These are phyloP conservation scores for Cheilosia grossa DNA, from an alignment of 2,888 invertebrate genomes.

Conservation along the genomic window DNA sequence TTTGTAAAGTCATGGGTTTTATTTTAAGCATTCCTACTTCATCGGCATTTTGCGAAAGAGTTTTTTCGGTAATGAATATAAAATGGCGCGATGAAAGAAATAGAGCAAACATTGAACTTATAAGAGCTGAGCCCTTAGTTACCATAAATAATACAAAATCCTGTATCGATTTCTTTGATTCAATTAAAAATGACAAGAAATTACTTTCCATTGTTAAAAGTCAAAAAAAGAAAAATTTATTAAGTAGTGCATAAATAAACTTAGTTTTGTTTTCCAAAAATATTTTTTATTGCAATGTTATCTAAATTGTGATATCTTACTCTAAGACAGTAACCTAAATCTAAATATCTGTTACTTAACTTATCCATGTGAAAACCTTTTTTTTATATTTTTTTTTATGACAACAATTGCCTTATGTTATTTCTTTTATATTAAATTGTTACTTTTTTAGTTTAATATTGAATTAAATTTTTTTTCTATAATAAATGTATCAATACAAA, in stretches of 20 bases:
- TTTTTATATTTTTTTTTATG: too few species aligned
- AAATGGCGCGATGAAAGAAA: conserved; percentile 12
- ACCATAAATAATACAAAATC: conserved; percentile 15
- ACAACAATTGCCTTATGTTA: too few species aligned
- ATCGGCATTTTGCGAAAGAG: conserved; percentile 9
- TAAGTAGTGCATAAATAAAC: too few species aligned
- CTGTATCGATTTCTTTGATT: conserved; percentile 22
- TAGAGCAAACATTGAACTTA: conserved; percentile 18
- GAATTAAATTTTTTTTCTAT: too few species aligned
- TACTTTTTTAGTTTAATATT: too few species aligned
- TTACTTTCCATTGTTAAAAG: conserved; percentile 18
- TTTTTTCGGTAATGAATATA: background rate
- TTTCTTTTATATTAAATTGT: too few species aligned
- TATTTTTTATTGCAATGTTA: background rate
- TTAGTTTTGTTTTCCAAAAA: too few species aligned
- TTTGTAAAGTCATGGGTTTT: too few species aligned
- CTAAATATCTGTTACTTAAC: background rate
- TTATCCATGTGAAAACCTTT: too few species aligned
- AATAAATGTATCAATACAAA: too few species aligned
- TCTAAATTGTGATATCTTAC: background rate
- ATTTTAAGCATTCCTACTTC: too few species aligned
- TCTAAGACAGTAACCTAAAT: background rate
- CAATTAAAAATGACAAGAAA: conserved; percentile 24
- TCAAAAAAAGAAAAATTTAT: conserved; percentile 7
- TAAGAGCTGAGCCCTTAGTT: conserved; percentile 24